Base-by-base conservation (phyloP, 2,797 vertebrate genomes). In the Selene dorsalis region DNA sequence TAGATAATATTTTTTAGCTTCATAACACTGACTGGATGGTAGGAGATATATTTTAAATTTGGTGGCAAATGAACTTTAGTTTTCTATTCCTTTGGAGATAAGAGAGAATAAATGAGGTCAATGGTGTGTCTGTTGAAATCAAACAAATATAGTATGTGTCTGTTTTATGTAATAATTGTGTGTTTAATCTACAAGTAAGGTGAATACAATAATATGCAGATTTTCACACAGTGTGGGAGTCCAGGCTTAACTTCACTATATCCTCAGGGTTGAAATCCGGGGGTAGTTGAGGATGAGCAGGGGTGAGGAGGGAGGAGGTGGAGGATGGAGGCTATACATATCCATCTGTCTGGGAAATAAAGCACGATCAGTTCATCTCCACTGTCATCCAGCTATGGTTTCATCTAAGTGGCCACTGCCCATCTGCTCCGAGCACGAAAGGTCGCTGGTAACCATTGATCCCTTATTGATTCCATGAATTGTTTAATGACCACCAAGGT, bases 401-500 rank as follows among this genome's bases (percentile, higher is more conserved):
- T 83, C 88, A 75, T 86, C 85, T 91, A 91, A 92, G 86, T 90
- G 84, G 77, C 84, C 82, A 58, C 60, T 68, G 77, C 71, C 92
- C 93, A 94, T 94, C 92, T 95, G 94, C 74, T 83, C 45, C 0
- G n/a, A 69, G 76, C 88, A 83, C 24, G 43, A 89, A 87, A 91
- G 92, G 85, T 92, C 84, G 64, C 90, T 65, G 83, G 77, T 89
- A 83, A 84, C 82, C 87, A 93, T 90, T 94, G 92, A 94, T 94
- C 91, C 84, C 77, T 83, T 80, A 90, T 91, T 91, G 91, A 92
- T 92, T 86, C 74, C 53, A 53, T 73, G 67, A 91, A 93, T 92
- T 93, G 90, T 88, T 94, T 92, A 89, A 94, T 94, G 84, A 91
- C 85, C 89, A 89, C 68, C 82, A 41, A 91, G 89, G 88, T 91